phyloP scores from a whole-genome alignment of 92 coral and sea anemone species.

The Parazoanthus atlanticus region DNA sequence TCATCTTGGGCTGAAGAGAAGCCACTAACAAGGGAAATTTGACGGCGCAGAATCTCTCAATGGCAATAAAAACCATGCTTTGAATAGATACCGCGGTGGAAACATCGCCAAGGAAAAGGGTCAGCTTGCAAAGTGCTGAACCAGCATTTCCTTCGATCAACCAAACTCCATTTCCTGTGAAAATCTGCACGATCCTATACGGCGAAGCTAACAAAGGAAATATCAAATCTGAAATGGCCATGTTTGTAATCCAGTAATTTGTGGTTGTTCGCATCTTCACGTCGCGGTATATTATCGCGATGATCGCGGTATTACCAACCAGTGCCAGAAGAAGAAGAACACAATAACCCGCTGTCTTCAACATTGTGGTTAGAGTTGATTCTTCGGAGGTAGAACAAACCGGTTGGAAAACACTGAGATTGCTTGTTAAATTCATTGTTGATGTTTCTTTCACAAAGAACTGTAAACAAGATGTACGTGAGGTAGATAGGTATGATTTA shows the following conservation, averaged over 20 bases:
- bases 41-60: constrained; percentile 53
- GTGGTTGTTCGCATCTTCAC: constrained; percentile 48
- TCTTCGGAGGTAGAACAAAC: background rate
- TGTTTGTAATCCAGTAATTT: constrained; percentile 57
- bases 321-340: constrained; percentile 42
- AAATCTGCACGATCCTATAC: constrained; percentile 49
- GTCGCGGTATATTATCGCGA: constrained; percentile 43
- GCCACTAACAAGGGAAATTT: constrained; percentile 39
- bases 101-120: constrained; percentile 50
- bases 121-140: constrained; percentile 41
- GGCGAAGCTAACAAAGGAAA: constrained; percentile 50
- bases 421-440: background rate
- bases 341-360: constrained; percentile 38
- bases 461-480: too few species aligned
- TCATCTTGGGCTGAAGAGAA: constrained; percentile 39
- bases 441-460: background rate
- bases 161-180: constrained; percentile 40
- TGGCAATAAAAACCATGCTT: constrained; percentile 48
- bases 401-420: background rate
- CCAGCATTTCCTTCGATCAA: constrained; percentile 40
- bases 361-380: background rate
- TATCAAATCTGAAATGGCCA: constrained; percentile 57
- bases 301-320: constrained; percentile 37
- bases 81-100: constrained; percentile 56
- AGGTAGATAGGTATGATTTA: too few species aligned